Percentiles rank a stretch among this genome's conserved stretches.
Evolutionary conservation across 92 coral and sea anemone species (phyloP).

Genomic region (Epizoanthus rinbou): DNA sequence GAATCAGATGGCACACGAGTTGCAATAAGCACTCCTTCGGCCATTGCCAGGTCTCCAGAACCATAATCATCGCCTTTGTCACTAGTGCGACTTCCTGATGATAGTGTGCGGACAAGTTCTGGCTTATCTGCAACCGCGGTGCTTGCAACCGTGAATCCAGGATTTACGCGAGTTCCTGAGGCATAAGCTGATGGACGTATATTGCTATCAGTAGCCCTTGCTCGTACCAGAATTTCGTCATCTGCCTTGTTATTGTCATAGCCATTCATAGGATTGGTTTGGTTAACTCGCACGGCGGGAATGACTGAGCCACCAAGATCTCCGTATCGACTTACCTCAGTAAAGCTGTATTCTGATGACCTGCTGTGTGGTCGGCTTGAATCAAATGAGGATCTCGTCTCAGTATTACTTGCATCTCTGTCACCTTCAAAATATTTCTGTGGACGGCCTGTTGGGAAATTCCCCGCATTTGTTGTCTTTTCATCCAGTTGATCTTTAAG

Average conservation of each 20-base stretch:
- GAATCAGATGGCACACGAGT: slow-evolving; percentile 13
- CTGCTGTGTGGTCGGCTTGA: not conserved
- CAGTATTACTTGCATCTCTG: not conserved
- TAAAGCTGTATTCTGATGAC: not conserved
- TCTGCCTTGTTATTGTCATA: slow-evolving; percentile 16
- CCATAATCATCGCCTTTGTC: not conserved
- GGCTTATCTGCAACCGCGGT: slow-evolving; percentile 32
- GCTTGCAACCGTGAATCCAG: slow-evolving; percentile 35
- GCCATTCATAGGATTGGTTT: slow-evolving; percentile 14
- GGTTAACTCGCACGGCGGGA: slow-evolving; percentile 38
- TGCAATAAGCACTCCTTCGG: slow-evolving; percentile 10
- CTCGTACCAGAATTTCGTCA: slow-evolving; percentile 5
- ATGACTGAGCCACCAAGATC: slow-evolving; percentile 9
- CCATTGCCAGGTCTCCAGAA: slow-evolving; percentile 31
- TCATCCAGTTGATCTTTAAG: slow-evolving; percentile 52
- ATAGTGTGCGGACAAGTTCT: slow-evolving; percentile 12
- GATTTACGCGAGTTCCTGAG: slow-evolving; percentile 26
- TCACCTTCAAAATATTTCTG: not conserved
- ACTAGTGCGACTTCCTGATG: slow-evolving; percentile 1
- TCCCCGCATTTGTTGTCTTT: not conserved
- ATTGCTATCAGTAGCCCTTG: not conserved
- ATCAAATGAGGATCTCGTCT: not conserved
- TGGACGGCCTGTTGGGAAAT: too few relatives aligned
- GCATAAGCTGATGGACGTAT: slow-evolving; percentile 22
- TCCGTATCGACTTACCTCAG: not conserved